Conservation (phyloP, 2,888 invertebrate genomes). For the Chamaedrilus cognettii region DNA sequence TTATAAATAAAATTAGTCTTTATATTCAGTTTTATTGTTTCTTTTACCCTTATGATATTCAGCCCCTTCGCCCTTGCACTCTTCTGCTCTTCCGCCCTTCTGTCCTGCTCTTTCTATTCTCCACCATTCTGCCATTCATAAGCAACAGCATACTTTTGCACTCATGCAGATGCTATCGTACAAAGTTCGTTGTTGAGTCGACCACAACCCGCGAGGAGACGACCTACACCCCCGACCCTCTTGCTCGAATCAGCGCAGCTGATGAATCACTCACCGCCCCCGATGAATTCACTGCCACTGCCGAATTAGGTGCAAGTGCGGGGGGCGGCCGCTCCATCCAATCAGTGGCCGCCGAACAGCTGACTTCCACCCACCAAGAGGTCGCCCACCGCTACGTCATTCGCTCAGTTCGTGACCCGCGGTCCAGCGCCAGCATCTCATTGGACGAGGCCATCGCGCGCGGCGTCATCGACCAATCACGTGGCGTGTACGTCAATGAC, state of each 20-base stretch:
- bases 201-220: constrained; percentile 32
- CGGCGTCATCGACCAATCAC: constrained; percentile 30
- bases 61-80: too few species aligned
- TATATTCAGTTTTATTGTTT: too few species aligned
- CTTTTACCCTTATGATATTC: too few species aligned
- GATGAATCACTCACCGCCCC: not conserved
- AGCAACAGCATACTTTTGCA: too few species aligned
- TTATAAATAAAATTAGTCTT: too few species aligned
- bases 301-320: not conserved
- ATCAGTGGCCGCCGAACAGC: constrained; percentile 11
- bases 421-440: constrained; percentile 28
- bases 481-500: constrained; percentile 28
- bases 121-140: not conserved
- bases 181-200: constrained; percentile 32
- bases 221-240: not conserved
- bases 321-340: not conserved
- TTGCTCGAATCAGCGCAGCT: too few species aligned
- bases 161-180: constrained; percentile 29
- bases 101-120: too few species aligned
- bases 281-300: not conserved
- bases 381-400: constrained; percentile 31
- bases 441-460: constrained; percentile 31
- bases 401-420: constrained; percentile 33
- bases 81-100: too few species aligned
- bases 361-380: constrained; percentile 17